Evolutionary conservation across 2,797 vertebrate genomes (phyloP), one percentile per base, ranked within the genome.

Genomic region (Scolopax rusticola): DNA sequence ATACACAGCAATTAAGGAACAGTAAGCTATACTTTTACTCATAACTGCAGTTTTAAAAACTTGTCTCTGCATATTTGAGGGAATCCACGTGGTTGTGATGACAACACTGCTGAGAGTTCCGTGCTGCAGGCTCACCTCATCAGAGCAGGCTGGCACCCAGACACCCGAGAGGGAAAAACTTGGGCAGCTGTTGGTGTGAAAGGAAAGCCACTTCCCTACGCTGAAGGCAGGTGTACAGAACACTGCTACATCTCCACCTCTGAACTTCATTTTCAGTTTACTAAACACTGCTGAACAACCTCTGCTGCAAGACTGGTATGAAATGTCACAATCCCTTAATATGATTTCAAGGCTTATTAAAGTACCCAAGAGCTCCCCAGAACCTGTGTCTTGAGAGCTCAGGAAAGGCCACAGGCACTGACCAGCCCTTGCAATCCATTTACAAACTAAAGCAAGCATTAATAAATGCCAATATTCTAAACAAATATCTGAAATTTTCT

Each of bases 201-300:
- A 53, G 61, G 76, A 86, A 94, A 65, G 87, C 36, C 63, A n/a
- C 18, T 68, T 54, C 59, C 59, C 38, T 16, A 28, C 6, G 50
- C 75, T 63, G 32, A 69, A 64, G 45, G 32, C 6, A 25, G 12
- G 61, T 81, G 78, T 81, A 77, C 8, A 18, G 71, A 93, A 63
- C 67, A 85, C 68, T 50, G 30, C 43, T 77, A 79, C 57, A 61
- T 65, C 87, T 94, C 89, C 74, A 71, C 15, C 94, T 90, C 87
- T 47, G 24, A 94, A 80, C 57, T 59, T 91, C 23, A 57, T 84
- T 96, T 97, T 94, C 63, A 64, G 64, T 95, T 96, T 90, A 75
- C 41, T 57, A 68, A 96, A 91, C 11, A 84, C 65, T 95, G 96
- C 93, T 95, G 91, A 97, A 91, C 84, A 95, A 97, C 85, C 95